Evolutionary conservation across 2,797 vertebrate species (phyloP).

Genomic region (Brachyrhaphis roseni): DNA sequence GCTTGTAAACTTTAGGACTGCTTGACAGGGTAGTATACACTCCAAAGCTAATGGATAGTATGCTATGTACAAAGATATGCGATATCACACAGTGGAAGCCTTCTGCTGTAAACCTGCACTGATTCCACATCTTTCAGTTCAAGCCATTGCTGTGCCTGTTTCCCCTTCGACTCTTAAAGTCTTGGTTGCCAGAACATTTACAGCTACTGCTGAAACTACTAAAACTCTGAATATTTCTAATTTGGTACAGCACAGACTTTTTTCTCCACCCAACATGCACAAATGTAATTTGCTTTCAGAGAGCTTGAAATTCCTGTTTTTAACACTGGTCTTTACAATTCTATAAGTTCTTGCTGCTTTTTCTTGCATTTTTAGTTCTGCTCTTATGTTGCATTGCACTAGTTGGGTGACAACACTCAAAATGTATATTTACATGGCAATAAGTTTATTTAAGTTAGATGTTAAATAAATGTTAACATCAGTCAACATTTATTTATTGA

Average conservation of each 20-base stretch:
- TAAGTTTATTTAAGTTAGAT: too few species aligned
- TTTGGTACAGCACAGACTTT: not conserved
- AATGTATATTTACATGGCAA: not conserved
- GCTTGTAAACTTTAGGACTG: conserved; percentile 55
- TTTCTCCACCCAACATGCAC: not conserved
- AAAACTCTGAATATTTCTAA: not conserved
- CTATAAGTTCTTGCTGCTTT: not conserved
- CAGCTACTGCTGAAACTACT: not conserved
- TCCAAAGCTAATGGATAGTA: conserved; percentile 11
- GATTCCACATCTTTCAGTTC: not conserved
- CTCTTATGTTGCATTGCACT: not conserved
- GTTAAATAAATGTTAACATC: not conserved
- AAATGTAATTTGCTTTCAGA: not conserved
- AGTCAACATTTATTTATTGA: not conserved
- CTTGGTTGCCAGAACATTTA: not conserved
- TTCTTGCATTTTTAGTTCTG: not conserved
- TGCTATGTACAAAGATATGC: conserved; percentile 28
- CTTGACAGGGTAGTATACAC: conserved; percentile 38
- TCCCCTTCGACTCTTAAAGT: not conserved
- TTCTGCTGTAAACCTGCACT: not conserved
- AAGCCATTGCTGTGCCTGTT: not conserved
- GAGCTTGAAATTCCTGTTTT: not conserved
- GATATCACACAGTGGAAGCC: conserved; percentile 22
- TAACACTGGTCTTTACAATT: not conserved
- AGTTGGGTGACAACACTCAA: not conserved